A percentile compares a stretch with the other conserved stretches of the same genome.
These are phyloP conservation scores for Acleris laterana DNA, from an alignment of 2,888 invertebrate genomes.

Conservation along the genomic window DNA sequence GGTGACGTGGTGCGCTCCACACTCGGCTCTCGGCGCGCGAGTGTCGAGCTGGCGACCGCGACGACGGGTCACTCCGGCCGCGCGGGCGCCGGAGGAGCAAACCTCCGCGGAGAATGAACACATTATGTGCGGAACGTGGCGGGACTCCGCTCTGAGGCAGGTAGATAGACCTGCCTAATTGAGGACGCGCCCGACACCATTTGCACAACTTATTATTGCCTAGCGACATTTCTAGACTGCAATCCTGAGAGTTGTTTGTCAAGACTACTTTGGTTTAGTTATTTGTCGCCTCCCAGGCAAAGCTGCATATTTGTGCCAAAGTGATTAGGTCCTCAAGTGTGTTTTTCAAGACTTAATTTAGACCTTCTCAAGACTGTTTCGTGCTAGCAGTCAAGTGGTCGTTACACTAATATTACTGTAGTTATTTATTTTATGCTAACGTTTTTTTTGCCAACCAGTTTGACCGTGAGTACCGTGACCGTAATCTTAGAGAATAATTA, in stretches of 20 bases:
- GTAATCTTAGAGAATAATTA: slow-evolving; percentile 45
- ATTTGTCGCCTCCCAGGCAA: too few relatives aligned
- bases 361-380: too few relatives aligned
- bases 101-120: slow-evolving; percentile 51
- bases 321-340: too few relatives aligned
- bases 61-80: slow-evolving; percentile 39
- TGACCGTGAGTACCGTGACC: slow-evolving; percentile 46
- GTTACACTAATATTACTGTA: too few relatives aligned
- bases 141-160: slow-evolving; percentile 45
- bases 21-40: slow-evolving; percentile 40
- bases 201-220: slow-evolving; percentile 33
- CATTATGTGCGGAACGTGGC: slow-evolving; percentile 60
- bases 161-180: slow-evolving; percentile 38
- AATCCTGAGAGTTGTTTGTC: slow-evolving; percentile 1
- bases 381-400: too few relatives aligned
- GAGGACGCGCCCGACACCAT: slow-evolving; percentile 26
- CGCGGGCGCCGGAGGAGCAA: slow-evolving; percentile 19
- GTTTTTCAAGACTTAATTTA: too few relatives aligned
- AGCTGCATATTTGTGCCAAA: too few relatives aligned
- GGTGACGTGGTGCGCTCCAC: slow-evolving; percentile 57
- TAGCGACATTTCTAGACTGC: slow-evolving; percentile 13
- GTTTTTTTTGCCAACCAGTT: slow-evolving; percentile 52
- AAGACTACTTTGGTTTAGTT: background rate
- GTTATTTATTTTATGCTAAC: too few relatives aligned
- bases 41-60: slow-evolving; percentile 40